Conservation (phyloP, 2,888 invertebrate genomes). For the Dicranocentrus wangi region DNA sequence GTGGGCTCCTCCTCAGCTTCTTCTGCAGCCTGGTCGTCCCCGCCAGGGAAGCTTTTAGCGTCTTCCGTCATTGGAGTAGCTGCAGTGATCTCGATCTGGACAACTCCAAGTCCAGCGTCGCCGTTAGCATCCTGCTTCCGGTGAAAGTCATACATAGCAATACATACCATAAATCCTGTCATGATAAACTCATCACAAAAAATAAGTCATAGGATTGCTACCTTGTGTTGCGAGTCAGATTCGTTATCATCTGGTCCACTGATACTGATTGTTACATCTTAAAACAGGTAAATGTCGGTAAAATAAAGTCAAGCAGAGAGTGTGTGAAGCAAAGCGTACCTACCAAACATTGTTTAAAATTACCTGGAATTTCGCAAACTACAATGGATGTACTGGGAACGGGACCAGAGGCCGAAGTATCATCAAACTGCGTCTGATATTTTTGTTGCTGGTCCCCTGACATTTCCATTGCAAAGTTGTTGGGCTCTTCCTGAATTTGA, state of each 20-base stretch:
- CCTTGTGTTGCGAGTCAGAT: slow-evolving; percentile 15
- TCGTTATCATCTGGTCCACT: slow-evolving; percentile 60
- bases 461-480: slow-evolving; percentile 81
- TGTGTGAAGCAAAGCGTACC: too few relatives aligned
- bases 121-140: slow-evolving; percentile 75
- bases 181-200: too few relatives aligned
- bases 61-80: slow-evolving; percentile 94
- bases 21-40: slow-evolving; percentile 66
- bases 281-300: too few relatives aligned
- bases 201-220: too few relatives aligned
- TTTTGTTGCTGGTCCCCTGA: slow-evolving; percentile 83
- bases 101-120: slow-evolving; percentile 83
- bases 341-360: too few relatives aligned
- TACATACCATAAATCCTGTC: too few relatives aligned
- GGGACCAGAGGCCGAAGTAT: slow-evolving; percentile 6
- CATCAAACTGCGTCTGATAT: slow-evolving; percentile 80
- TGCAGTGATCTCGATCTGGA: slow-evolving; percentile 93
- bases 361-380: slow-evolving; percentile 70
- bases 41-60: slow-evolving; percentile 77
- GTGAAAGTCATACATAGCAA: too few relatives aligned
- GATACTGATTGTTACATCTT: slow-evolving; percentile 60
- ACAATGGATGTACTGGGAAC: slow-evolving; percentile 42
- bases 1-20: slow-evolving; percentile 72
- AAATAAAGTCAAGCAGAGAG: too few relatives aligned
- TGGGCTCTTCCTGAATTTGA: slow-evolving; percentile 73